Conservation (phyloP, 2,113 vertebrate species). For the Platysteira castanea region DNA sequence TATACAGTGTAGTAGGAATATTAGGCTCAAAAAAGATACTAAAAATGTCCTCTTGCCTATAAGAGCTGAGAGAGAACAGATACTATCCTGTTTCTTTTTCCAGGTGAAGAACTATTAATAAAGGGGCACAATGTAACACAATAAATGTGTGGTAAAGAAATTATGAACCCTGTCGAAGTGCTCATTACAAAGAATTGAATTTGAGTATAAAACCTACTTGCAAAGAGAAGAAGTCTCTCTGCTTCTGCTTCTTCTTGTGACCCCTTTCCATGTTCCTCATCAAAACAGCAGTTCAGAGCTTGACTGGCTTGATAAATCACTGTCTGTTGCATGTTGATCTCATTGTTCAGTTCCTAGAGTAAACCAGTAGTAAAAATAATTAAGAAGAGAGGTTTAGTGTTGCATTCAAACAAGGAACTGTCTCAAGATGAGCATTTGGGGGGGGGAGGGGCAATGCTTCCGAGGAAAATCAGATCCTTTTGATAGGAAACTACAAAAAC, state of each 20-base stretch:
- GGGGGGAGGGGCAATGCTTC: background rate
- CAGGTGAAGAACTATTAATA: background rate
- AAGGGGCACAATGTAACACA: background rate
- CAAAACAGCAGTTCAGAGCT: conserved; percentile 94
- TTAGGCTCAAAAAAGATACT: background rate
- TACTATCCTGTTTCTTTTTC: background rate
- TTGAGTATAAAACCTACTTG: conserved; percentile 77
- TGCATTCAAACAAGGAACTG: background rate
- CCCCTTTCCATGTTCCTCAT: conserved; percentile 95
- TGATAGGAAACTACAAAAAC: background rate
- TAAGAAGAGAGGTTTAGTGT: background rate
- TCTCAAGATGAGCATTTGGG: background rate
- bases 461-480: background rate
- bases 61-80: background rate
- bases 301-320: conserved; percentile 96
- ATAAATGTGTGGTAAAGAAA: background rate
- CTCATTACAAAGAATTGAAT: background rate
- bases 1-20: background rate
- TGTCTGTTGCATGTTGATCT: conserved; percentile 93
- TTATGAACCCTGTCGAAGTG: rapidly evolving
- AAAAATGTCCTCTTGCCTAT: background rate
- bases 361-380: background rate
- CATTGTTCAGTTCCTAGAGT: conserved; percentile 79
- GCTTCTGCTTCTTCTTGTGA: conserved; percentile 95
- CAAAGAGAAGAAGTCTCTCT: conserved; percentile 89